Evolutionary conservation across 23 tunicate species (phyloP).

Genomic region (Halocynthia aurantium): DNA sequence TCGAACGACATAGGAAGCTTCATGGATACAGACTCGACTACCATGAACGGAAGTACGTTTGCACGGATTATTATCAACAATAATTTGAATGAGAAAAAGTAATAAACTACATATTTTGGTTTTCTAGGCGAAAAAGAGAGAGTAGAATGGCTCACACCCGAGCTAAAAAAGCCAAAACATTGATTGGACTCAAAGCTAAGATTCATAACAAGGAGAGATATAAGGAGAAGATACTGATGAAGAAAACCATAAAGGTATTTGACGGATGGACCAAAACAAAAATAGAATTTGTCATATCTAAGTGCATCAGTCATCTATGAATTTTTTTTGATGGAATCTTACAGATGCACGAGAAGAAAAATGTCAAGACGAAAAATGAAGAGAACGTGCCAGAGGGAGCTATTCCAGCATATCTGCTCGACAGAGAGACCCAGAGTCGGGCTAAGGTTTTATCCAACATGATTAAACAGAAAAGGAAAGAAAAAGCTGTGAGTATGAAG

Average conservation of each 20-base stretch:
- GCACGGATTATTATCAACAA: too few species aligned
- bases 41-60: conserved; percentile 55
- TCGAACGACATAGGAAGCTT: conserved; percentile 75
- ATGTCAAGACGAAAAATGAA: conserved; percentile 83
- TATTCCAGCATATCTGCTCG: conserved; percentile 82
- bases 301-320: not conserved
- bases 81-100: too few species aligned
- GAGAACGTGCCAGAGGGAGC: conserved; percentile 97
- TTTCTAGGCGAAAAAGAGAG: conserved; percentile 64
- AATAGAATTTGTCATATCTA: not conserved
- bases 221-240: conserved; percentile 97
- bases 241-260: conserved; percentile 70
- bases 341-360: conserved; percentile 76
- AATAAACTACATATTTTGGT: too few species aligned
- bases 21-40: conserved; percentile 80
- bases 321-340: not conserved
- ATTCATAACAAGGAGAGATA: conserved; percentile 82
- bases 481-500: conserved; percentile 67
- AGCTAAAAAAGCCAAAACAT: conserved; percentile 74
- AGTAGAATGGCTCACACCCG: conserved; percentile 74
- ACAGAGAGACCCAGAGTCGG: conserved; percentile 85
- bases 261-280: not conserved
- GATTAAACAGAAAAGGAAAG: conserved; percentile 95
- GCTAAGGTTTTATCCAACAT: conserved; percentile 94
- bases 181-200: conserved; percentile 89